phyloP scores from a whole-genome alignment of 1,140 invertebrate species.

The Oryzaephilus surinamensis region DNA sequence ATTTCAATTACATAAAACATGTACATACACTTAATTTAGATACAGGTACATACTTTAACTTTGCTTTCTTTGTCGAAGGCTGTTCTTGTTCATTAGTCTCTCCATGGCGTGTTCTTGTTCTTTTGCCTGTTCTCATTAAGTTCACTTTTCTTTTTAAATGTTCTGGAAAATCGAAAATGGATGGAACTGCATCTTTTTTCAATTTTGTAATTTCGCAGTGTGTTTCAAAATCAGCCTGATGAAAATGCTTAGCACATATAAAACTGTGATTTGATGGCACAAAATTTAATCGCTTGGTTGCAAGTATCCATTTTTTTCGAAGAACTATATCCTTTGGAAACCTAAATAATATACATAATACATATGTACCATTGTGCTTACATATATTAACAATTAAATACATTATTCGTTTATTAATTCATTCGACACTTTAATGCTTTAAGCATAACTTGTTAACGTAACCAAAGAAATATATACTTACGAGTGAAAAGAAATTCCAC shows the following conservation, averaged over 20 bases:
- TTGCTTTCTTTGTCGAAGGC: not conserved
- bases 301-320: not conserved
- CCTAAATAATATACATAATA: too few relatives aligned
- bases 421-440: too few relatives aligned
- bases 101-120: not conserved
- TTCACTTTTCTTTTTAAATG: not conserved
- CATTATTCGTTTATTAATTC: too few relatives aligned
- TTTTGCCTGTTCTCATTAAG: not conserved
- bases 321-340: too few relatives aligned
- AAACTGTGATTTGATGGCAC: constrained; percentile 1
- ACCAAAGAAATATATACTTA: too few relatives aligned
- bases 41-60: not conserved
- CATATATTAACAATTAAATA: too few relatives aligned
- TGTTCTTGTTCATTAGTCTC: not conserved
- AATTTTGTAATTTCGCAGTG: not conserved
- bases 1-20: too few relatives aligned
- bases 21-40: too few relatives aligned
- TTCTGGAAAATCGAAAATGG: not conserved
- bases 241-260: constrained; percentile 4
- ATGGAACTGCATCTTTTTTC: too few relatives aligned
- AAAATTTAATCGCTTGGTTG: constrained; percentile 1
- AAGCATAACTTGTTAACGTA: too few relatives aligned
- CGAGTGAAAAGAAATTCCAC: too few relatives aligned
- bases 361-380: too few relatives aligned
- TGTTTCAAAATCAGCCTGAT: not conserved